Evolutionary conservation across 2,113 vertebrate genomes (phyloP).

Genomic region (Daboia siamensis): DNA sequence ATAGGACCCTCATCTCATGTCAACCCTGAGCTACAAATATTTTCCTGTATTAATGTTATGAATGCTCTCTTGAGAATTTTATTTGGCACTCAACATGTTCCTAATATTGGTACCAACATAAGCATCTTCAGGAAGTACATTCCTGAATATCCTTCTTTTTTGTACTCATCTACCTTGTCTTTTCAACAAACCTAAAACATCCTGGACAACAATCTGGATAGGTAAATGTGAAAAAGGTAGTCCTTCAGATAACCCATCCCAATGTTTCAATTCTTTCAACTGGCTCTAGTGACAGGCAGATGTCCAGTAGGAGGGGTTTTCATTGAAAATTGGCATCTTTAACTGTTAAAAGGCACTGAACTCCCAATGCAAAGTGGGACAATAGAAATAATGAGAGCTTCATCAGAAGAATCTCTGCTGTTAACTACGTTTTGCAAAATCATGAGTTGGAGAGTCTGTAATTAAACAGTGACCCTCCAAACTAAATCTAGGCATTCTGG

Average conservation of each 20-base stretch:
- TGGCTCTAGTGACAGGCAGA: background rate
- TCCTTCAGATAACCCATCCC: background rate
- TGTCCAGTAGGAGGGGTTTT: background rate
- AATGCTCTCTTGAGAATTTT: background rate
- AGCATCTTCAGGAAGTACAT: background rate
- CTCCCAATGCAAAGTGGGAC: background rate
- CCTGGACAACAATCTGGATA: background rate
- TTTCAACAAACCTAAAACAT: background rate
- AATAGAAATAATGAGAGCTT: background rate
- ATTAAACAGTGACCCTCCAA: background rate
- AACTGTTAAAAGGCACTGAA: background rate
- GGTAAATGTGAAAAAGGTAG: background rate
- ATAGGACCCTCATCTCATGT: too few relatives aligned
- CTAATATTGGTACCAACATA: background rate
- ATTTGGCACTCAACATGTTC: background rate
- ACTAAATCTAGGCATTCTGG: background rate
- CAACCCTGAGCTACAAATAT: too few relatives aligned
- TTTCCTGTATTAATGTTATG: background rate
- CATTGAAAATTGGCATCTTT: background rate
- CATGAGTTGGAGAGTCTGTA: background rate
- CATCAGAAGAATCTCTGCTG: background rate
- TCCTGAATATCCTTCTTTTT: background rate
- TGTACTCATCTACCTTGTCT: background rate
- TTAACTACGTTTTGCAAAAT: background rate
- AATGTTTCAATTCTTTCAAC: background rate